phyloP scores from a whole-genome alignment of 2,113 vertebrate species.

The Dicaeum eximium region DNA sequence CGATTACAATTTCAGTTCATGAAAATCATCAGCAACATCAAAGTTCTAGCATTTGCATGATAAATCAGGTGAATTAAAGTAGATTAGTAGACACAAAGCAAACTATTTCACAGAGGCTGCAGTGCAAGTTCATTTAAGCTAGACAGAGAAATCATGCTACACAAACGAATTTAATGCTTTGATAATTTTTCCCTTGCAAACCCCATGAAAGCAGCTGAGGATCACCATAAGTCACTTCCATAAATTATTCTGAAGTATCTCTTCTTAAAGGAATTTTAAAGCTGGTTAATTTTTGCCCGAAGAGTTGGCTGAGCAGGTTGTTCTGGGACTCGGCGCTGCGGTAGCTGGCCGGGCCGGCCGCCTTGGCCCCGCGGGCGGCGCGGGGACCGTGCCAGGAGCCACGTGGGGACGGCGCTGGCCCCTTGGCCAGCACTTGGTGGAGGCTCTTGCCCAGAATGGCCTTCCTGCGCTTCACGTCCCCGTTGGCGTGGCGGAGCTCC shows the following conservation, averaged over 20 bases:
- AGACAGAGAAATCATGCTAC: conserved; percentile 72
- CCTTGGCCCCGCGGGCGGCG: conserved; percentile 72
- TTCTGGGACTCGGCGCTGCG: conserved; percentile 94
- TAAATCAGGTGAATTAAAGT: conserved; percentile 80
- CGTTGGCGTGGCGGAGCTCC: conserved; percentile 72
- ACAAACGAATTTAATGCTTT: conserved; percentile 71
- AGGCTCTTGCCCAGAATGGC: conserved; percentile 75
- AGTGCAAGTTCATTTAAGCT: conserved; percentile 87
- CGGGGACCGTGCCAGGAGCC: conserved; percentile 77
- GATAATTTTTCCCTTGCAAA: conserved; percentile 66
- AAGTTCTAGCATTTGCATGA: conserved; percentile 80
- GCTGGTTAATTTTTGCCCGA: conserved; percentile 95
- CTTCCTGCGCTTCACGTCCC: conserved; percentile 80
- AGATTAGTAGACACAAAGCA: conserved; percentile 81
- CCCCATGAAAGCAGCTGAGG: conserved; percentile 68
- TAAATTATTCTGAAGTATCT: conserved; percentile 87
- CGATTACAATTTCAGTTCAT: conserved; percentile 75
- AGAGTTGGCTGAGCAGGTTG: conserved; percentile 94
- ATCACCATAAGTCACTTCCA: conserved; percentile 71
- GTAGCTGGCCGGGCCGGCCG: conserved; percentile 73
- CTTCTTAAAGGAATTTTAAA: conserved; percentile 98
- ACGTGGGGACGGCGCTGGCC: conserved; percentile 70
- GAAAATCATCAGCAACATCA: conserved; percentile 78
- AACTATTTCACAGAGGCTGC: conserved; percentile 82
- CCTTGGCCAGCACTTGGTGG: conserved; percentile 79